Base-by-base conservation (phyloP, 2,888 invertebrate species). In the Nemoura dubitans region DNA sequence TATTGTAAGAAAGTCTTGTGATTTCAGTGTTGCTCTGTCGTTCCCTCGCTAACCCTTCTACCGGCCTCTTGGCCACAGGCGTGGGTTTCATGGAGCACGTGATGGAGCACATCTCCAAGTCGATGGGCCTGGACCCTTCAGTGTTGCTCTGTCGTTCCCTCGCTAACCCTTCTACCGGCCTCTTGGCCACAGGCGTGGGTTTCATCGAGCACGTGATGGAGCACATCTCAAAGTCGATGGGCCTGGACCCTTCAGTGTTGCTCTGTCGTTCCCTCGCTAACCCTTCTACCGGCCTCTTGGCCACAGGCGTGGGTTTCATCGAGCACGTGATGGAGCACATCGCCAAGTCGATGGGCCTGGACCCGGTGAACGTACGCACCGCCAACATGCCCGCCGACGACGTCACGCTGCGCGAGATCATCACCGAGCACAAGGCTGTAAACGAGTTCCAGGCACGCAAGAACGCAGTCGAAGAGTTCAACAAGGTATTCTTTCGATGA, bases 321-420 rank as follows among this genome's bases (percentile, higher is more conserved):
- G 95, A 95, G 91, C 91, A 93, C 85, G 92, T 95, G 16, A 95
- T 95, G 94, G 95, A 95, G 87, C 94, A 94, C 90, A 94, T 95
- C 88, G 93, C 95, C 0, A 91, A 91, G 86, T 91, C 89, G 36
- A 89, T 93, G 21, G 92, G 92, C 0, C 93, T 93, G 90, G 94
- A 95, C 91, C 93, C 95, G 0, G 77, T 94, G 59, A 91, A 93
- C 88, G 93, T 95, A 0, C 92, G 94, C 89, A 88, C 93, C 29
- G 89, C 89, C 77, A 95, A 95, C 89, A 93, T 95, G 91, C 89
- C n/a, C 5, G 36, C 0, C 25, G 28, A 86, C n/a, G 76, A 89
- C 3, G 87, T 89, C 81, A 90, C 91, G 83, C 91, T 92, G n/a
- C 87, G 92, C 28, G 92, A 93, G 36, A 92, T 95, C 90, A 91